Conservation (phyloP, 1,140 invertebrate species). For the Plodia interpunctella region DNA sequence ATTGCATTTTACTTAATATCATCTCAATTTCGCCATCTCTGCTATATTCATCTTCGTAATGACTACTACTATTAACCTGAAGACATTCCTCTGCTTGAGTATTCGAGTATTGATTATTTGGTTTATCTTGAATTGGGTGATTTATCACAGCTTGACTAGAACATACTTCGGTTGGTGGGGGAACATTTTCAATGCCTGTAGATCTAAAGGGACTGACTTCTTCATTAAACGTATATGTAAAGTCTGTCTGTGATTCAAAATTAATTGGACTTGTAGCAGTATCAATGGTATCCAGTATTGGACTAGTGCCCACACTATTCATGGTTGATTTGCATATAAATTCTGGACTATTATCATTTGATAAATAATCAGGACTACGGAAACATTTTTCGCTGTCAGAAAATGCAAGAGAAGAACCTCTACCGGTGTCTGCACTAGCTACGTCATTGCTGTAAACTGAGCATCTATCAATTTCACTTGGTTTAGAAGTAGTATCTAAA, state of each 20-base stretch:
- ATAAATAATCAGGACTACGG: constrained; percentile 48
- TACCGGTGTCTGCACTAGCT: constrained; percentile 55
- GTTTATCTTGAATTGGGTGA: background rate
- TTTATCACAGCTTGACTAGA: background rate
- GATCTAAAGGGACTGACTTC: background rate
- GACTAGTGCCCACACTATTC: constrained; percentile 17
- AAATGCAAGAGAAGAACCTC: constrained; percentile 54
- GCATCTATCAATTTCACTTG: constrained; percentile 29
- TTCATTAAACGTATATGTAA: constrained; percentile 23
- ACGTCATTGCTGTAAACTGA: constrained; percentile 42
- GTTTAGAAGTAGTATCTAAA: background rate
- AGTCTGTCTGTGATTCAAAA: background rate
- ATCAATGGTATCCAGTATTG: constrained; percentile 16
- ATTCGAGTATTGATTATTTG: background rate
- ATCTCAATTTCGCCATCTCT: constrained; percentile 52
- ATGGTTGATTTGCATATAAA: constrained; percentile 17
- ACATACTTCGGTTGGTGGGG: background rate
- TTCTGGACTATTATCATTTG: constrained; percentile 24
- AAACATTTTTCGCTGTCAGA: constrained; percentile 58
- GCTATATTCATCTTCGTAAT: constrained; percentile 27
- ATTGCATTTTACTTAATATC: constrained; percentile 52
- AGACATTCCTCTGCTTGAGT: constrained; percentile 23
- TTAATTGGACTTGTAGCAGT: constrained; percentile 25
- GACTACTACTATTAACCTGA: constrained; percentile 43
- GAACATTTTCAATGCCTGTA: background rate